Conservation (phyloP, 2,888 invertebrate species). For the Cheilosia variabilis region DNA sequence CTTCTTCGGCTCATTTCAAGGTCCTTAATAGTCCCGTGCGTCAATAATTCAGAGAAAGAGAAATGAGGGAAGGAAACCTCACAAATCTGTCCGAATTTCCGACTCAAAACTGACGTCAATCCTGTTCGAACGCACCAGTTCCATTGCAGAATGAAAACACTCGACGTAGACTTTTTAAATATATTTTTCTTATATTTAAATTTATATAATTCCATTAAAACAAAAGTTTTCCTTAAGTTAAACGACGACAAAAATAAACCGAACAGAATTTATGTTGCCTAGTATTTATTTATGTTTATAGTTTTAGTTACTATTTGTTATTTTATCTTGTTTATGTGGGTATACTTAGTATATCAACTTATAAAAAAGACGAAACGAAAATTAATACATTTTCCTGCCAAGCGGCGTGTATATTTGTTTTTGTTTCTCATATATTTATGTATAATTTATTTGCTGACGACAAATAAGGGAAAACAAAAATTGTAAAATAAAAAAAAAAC, state of each 20-base stretch:
- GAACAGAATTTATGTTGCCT: constrained; percentile 22
- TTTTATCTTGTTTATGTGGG: constrained; percentile 45
- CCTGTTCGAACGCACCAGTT: too few relatives aligned
- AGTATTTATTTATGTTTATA: constrained; percentile 13
- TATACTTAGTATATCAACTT: constrained; percentile 59
- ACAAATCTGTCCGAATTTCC: too few relatives aligned
- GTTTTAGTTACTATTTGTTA: constrained; percentile 31
- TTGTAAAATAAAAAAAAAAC: not conserved
- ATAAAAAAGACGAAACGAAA: constrained; percentile 36
- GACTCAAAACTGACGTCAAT: too few relatives aligned
- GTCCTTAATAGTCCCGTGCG: too few relatives aligned
- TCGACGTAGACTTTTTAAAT: constrained; percentile 29
- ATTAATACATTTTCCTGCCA: constrained; percentile 30
- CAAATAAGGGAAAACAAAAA: constrained; percentile 53
- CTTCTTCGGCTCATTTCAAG: too few relatives aligned
- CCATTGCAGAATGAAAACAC: not conserved
- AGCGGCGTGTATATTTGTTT: constrained; percentile 16
- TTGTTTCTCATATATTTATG: constrained; percentile 20
- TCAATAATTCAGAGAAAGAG: too few relatives aligned
- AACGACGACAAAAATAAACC: constrained; percentile 21
- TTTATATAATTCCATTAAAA: constrained; percentile 54
- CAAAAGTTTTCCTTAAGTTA: constrained; percentile 44
- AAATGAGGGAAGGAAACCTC: too few relatives aligned
- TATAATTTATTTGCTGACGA: constrained; percentile 32
- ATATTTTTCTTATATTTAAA: constrained; percentile 53